Evolutionary conservation across 2,797 vertebrate species (phyloP), one percentile per base, ranked within the genome.

Genomic region (Centropyge bicolor): DNA sequence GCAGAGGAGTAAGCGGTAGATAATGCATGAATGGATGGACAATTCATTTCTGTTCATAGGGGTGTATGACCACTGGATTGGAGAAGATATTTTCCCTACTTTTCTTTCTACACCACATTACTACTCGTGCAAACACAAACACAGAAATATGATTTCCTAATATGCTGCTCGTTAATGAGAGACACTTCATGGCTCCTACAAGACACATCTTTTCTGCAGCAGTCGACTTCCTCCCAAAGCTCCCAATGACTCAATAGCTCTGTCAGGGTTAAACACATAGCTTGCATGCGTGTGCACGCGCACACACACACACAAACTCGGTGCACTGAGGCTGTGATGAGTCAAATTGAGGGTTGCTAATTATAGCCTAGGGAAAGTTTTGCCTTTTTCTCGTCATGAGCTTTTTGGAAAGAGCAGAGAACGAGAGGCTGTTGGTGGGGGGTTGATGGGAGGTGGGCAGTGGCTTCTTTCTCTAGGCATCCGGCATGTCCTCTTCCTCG

Each of bases 341-440:
- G 82, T 91, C 87, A 91, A 92, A 93, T 89, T 90, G 89, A 86
- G 88, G 90, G 88, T 88, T 87, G 81, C 92, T 93, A 93, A 94
- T 94, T 92, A 92, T 91, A 91, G 91, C 93, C 89, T 65, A 54
- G 76, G 87, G 87, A 81, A 85, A 86, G 74, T 87, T 89, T 86
- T 74, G 74, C 69, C 75, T 62, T 88, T 66, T 82, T 69, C 86
- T 86, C 81, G 17, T 87, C 81, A 86, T 89, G 81, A 77, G 75
- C 79, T 80, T 80, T 88, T 85, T 83, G 57, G 83, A 81, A 85
- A 87, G 73, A 81, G 83, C 62, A 76, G 74, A 80, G 76, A 76
- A 57, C 62, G 74, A 86, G 82, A 59, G 60, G 80, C 71, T 76
- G 75, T 45, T 55, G 70, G 51, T 63, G 16, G 81, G 70, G 64